phyloP scores from a whole-genome alignment of 2,888 invertebrate genomes.

The Pseudococcus viburni region DNA sequence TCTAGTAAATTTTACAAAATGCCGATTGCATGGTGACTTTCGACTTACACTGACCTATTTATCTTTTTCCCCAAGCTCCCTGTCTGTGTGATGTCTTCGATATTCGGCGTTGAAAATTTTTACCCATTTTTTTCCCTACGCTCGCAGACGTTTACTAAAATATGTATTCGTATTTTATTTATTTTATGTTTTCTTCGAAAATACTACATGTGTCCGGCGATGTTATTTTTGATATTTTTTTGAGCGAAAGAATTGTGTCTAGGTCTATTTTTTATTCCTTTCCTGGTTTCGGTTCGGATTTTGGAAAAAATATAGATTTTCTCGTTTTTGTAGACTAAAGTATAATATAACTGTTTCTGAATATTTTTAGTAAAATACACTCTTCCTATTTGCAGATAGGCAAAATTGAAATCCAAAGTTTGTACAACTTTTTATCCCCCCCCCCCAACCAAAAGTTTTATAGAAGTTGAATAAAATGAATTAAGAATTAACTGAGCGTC shows the following conservation, averaged over 20 bases:
- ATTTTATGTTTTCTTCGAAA: background rate
- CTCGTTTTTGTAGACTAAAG: too few relatives aligned
- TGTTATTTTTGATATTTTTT: background rate
- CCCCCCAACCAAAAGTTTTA: too few relatives aligned
- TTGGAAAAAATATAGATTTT: too few relatives aligned
- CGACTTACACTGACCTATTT: conserved; percentile 5
- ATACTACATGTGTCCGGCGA: background rate
- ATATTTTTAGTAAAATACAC: too few relatives aligned
- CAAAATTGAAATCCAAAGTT: too few relatives aligned
- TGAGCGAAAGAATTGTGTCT: background rate
- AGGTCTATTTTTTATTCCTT: background rate
- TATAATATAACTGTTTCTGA: too few relatives aligned
- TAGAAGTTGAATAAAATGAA: too few relatives aligned
- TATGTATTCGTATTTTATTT: background rate
- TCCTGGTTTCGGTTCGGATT: background rate
- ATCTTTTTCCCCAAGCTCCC: background rate
- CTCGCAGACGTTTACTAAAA: background rate
- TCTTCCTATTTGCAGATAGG: too few relatives aligned
- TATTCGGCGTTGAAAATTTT: background rate
- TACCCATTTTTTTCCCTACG: background rate
- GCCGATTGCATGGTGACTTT: conserved; percentile 6
- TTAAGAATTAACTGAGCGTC: too few relatives aligned
- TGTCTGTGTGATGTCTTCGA: background rate
- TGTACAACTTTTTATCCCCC: too few relatives aligned
- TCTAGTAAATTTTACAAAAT: conserved; percentile 29